Base-by-base conservation (phyloP, 2,113 vertebrate species). In the Ailurus styani region DNA sequence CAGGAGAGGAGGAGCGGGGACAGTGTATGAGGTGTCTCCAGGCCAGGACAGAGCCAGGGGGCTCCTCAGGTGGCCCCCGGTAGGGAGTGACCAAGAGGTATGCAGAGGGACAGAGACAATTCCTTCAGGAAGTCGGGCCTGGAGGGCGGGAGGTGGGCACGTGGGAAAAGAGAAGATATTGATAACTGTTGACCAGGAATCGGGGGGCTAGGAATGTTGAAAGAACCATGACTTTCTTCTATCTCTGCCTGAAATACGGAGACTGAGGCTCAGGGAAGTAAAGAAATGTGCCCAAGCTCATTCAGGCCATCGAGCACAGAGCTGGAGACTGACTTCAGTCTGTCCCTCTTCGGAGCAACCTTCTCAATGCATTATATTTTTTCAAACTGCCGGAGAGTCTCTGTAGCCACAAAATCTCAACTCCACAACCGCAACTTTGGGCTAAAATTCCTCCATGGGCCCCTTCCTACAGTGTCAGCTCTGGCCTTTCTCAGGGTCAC, bases 161-260 rank as follows among this genome's bases (percentile, higher is more conserved):
- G 7, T n/a, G 17, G 25, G 25, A 31, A 25, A 29, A 78, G 42
- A 68, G 29, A 57, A 57, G 18, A 64, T 5, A 15, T 31, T 66
- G 82, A 47, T 47, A 64, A 62, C 85, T 34, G 7, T 17, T 60
- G 45, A 29, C 17, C n/a, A n/a, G 1, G 23, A 37, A 68, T 13
- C n/a, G 20, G 23, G 12, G 82, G 45, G 2, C 40, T 25, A 85
- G 29, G 31, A 52, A 11, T n/a, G 12, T 15, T 37, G 37, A 29
- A 18, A 27, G 15, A 64, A 54, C 50, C 4, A 13, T 47, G 47
- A 2, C 12, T 37, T 62, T 15, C 7, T 66, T 75, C 73, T 34
- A 37, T 23, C 31, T 52, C 68, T n/a, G 29, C 37, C 64, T 89
- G 94, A 75, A 93, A 57, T 37, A 78, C 31, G 21, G 23, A 94